Evolutionary conservation across 1,140 invertebrate genomes (phyloP).

Genomic region (Bombus confusus): DNA sequence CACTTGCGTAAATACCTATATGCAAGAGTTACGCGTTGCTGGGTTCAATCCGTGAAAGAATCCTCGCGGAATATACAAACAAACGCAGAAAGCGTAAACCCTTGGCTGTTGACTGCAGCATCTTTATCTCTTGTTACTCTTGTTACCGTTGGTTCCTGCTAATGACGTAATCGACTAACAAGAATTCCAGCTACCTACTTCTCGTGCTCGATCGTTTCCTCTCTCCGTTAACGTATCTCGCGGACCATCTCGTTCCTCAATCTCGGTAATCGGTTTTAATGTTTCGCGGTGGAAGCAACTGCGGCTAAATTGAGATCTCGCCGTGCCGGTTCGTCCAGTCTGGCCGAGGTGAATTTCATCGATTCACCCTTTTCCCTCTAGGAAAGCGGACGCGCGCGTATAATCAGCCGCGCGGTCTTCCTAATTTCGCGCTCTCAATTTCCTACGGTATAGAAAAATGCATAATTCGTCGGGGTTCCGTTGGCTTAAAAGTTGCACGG

Average conservation of each 20-base stretch:
- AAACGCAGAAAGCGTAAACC: not conserved
- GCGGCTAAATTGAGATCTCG: conserved; percentile 61
- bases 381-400: not conserved
- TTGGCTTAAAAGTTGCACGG: not conserved
- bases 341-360: conserved; percentile 15
- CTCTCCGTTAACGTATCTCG: conserved; percentile 1
- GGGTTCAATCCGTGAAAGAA: not conserved
- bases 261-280: conserved; percentile 69
- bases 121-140: conserved; percentile 60
- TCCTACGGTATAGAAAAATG: not conserved
- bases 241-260: conserved; percentile 55
- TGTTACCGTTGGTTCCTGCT: conserved; percentile 45
- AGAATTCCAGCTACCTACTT: conserved; percentile 51
- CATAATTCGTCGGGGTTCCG: not conserved
- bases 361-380: conserved; percentile 24
- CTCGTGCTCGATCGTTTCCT: conserved; percentile 44
- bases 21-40: not conserved
- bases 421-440: not conserved
- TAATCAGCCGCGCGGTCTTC: not conserved
- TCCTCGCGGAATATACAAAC: not conserved
- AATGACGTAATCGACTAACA: conserved; percentile 67
- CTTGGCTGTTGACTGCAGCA: not conserved
- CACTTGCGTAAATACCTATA: conserved; percentile 12
- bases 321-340: not conserved
- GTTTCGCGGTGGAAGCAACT: conserved; percentile 36